A percentile compares a stretch with the other conserved stretches of the same genome.
Conservation (phyloP, 2,888 invertebrate species). For the Campoplex nolae region DNA sequence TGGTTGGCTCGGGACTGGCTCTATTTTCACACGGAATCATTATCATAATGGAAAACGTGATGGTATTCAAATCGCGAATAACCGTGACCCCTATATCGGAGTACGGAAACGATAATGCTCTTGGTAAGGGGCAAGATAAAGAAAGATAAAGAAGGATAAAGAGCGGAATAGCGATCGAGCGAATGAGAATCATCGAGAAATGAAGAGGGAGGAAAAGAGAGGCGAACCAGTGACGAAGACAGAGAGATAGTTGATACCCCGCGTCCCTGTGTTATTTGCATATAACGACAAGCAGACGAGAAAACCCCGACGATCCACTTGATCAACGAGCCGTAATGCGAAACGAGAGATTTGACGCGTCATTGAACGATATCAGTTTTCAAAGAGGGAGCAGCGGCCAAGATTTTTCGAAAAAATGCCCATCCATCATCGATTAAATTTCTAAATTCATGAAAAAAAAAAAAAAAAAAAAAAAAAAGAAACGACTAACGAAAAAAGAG, state of each 20-base stretch:
- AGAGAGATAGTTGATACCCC: background rate
- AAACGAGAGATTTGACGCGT: slow-evolving; percentile 50
- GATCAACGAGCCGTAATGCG: slow-evolving; percentile 63
- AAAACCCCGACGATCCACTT: slow-evolving; percentile 41
- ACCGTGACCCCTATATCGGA: slow-evolving; percentile 63
- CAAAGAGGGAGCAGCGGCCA: slow-evolving; percentile 9
- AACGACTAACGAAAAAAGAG: background rate
- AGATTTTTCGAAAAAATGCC: slow-evolving; percentile 27
- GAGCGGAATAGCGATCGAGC: background rate
- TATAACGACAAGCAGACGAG: slow-evolving; percentile 31
- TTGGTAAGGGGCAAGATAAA: background rate
- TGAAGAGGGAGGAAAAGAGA: slow-evolving; percentile 1
- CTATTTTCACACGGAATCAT: slow-evolving; percentile 43
- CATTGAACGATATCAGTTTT: slow-evolving; percentile 49
- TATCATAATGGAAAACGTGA: slow-evolving; percentile 67
- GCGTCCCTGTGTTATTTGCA: slow-evolving; percentile 36
- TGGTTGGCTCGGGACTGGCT: slow-evolving; percentile 7
- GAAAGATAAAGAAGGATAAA: slow-evolving; percentile 8
- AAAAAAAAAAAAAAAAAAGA: background rate
- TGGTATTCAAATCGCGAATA: slow-evolving; percentile 67
- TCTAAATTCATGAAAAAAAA: background rate
- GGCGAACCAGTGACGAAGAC: background rate
- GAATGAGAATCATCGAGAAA: background rate
- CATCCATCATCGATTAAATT: slow-evolving; percentile 2
- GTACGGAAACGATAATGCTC: slow-evolving; percentile 52